phyloP scores from a whole-genome alignment of 2,797 vertebrate genomes.

The Darevskia nairensis region DNA sequence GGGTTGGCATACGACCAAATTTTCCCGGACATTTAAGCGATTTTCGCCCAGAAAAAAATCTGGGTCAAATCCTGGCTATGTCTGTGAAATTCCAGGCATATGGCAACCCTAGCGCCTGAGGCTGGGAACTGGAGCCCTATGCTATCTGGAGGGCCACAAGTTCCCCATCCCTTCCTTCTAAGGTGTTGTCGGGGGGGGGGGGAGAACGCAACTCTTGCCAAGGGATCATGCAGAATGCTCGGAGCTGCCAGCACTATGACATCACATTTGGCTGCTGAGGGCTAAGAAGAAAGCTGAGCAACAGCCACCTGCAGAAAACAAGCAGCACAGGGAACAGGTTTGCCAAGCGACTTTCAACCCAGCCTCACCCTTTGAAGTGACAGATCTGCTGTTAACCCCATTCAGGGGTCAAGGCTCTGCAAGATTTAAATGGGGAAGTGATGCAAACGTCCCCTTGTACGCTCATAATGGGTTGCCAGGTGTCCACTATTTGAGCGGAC shows the following conservation, averaged over 20 bases:
- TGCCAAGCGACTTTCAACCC: neutral
- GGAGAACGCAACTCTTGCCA: neutral
- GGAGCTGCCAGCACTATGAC: neutral
- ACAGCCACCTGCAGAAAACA: neutral
- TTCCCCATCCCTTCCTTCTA: too few relatives aligned
- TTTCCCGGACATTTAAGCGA: too few relatives aligned
- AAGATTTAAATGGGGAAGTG: neutral
- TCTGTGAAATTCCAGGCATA: too few relatives aligned
- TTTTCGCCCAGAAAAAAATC: too few relatives aligned
- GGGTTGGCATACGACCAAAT: too few relatives aligned
- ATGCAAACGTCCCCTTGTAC: neutral
- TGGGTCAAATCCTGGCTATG: too few relatives aligned
- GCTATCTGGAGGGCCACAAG: neutral
- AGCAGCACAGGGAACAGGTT: neutral
- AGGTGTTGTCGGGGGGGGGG: neutral
- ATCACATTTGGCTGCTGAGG: neutral
- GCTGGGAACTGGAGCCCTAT: neutral
- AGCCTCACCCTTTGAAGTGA: neutral
- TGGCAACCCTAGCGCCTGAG: neutral
- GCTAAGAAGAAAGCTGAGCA: neutral
- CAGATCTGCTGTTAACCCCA: neutral
- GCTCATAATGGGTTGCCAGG: too few relatives aligned
- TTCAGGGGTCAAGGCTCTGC: neutral
- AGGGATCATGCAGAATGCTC: neutral
- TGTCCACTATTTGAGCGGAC: too few relatives aligned